Conservation (phyloP, 2,797 vertebrate genomes). For the Graptemys geographica region DNA sequence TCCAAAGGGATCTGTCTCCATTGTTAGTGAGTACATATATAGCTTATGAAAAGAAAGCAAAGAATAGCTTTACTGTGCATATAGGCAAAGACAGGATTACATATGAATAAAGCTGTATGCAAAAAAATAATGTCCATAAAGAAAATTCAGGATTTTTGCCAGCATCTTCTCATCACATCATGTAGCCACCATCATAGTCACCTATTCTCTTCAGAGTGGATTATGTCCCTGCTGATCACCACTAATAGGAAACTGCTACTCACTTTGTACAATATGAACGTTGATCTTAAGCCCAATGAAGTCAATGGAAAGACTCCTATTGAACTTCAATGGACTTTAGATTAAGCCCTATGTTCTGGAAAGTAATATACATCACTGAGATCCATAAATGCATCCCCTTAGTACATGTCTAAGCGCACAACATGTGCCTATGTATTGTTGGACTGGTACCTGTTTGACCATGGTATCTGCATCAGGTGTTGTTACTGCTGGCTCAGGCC, state of each 20-base stretch:
- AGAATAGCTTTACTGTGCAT: fast-evolving
- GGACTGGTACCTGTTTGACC: slow-evolving; percentile 36
- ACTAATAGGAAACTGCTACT: slow-evolving; percentile 23
- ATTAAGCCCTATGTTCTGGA: slow-evolving; percentile 59
- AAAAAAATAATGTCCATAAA: slow-evolving; percentile 21
- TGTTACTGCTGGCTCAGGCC: slow-evolving; percentile 32
- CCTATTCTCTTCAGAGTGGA: fast-evolving
- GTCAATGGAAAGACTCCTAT: slow-evolving; percentile 60
- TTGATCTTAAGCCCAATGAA: slow-evolving; percentile 10
- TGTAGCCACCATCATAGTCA: not conserved
- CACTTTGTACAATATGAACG: slow-evolving; percentile 47
- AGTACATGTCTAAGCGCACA: not conserved
- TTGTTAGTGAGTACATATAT: fast-evolving
- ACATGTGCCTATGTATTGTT: slow-evolving; percentile 6
- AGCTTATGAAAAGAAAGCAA: not conserved
- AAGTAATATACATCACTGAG: slow-evolving; percentile 46
- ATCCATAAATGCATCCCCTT: not conserved
- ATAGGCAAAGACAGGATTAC: slow-evolving; percentile 7
- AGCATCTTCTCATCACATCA: not conserved
- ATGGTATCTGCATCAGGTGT: not conserved
- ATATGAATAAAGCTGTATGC: not conserved
- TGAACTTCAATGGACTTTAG: slow-evolving; percentile 27
- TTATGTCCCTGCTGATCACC: not conserved
- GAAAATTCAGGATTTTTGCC: not conserved
- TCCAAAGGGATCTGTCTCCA: not conserved